Evolutionary conservation across 2,113 vertebrate species (phyloP).

Genomic region (Miniopterus natalensis): DNA sequence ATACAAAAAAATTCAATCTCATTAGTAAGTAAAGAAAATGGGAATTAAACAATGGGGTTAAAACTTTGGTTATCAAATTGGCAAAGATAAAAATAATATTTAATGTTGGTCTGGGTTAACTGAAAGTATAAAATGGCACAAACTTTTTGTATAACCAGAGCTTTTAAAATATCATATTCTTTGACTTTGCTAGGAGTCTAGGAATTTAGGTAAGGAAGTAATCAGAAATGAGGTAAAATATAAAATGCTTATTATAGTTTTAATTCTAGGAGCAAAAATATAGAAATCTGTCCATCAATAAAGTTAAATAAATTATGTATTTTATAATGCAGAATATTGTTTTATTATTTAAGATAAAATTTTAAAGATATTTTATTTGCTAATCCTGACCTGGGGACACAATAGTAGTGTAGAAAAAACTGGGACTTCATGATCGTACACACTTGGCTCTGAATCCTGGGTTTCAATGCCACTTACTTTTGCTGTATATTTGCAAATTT

Average conservation of each 20-base stretch:
- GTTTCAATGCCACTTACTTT: not conserved
- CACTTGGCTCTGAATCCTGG: not conserved
- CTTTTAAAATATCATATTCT: conserved; percentile 13
- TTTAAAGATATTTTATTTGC: conserved; percentile 6
- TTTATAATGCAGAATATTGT: not conserved
- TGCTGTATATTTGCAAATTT: not conserved
- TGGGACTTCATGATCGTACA: not conserved
- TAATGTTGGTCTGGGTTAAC: conserved; percentile 28
- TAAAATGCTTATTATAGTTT: not conserved
- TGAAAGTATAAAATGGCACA: not conserved
- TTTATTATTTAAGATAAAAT: not conserved
- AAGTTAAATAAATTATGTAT: not conserved
- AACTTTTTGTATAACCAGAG: not conserved
- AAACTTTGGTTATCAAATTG: conserved; percentile 39
- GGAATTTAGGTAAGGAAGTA: not conserved
- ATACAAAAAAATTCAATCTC: not conserved
- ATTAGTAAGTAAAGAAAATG: conserved; percentile 1
- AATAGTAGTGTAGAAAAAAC: not conserved
- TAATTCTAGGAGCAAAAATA: not conserved
- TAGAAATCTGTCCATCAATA: conserved; percentile 16
- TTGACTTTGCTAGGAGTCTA: not conserved
- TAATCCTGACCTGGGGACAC: not conserved
- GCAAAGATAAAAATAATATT: conserved; percentile 16
- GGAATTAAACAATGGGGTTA: conserved; percentile 11
- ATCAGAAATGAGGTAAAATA: conserved; percentile 14